phyloP scores from a whole-genome alignment of 1,140 invertebrate genomes.

The Macrobrachium rosenbergii region DNA sequence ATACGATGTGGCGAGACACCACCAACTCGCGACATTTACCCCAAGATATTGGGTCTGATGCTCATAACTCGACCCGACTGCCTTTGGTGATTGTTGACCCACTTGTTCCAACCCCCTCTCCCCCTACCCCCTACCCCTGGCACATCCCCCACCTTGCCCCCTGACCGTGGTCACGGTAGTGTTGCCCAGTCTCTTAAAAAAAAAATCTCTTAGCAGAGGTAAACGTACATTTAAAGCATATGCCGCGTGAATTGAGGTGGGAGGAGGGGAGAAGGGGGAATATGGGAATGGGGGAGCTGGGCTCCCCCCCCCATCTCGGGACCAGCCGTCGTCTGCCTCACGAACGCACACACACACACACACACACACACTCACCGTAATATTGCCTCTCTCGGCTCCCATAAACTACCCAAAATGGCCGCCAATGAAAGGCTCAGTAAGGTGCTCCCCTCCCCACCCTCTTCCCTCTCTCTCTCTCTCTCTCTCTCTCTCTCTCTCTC shows the following conservation, averaged over 20 bases:
- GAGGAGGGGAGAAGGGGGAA: too few species aligned
- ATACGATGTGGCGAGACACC: not conserved
- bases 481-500: conserved; percentile 40
- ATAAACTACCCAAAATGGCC: conserved; percentile 61
- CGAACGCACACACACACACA: conserved; percentile 16
- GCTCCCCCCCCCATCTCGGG: too few species aligned
- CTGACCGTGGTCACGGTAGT: conserved; percentile 9
- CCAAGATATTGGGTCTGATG: not conserved
- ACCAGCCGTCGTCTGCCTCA: conserved; percentile 3
- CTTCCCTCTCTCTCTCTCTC: conserved; percentile 8
- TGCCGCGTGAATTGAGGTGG: not conserved
- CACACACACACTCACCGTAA: conserved; percentile 31
- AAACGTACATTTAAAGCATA: conserved; percentile 10
- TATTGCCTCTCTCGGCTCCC: conserved; percentile 49
- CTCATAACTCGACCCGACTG: not conserved
- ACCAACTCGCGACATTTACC: not conserved
- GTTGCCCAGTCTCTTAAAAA: conserved; percentile 2
- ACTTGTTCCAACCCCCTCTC: not conserved
- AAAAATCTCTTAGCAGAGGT: conserved; percentile 3
- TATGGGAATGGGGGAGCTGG: too few species aligned
- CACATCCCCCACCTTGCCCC: not conserved
- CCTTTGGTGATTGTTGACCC: not conserved
- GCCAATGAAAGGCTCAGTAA: conserved; percentile 54
- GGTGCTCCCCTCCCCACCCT: conserved; percentile 28
- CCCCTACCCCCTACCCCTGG: not conserved